Evolutionary conservation across 1,140 invertebrate genomes (phyloP).

Genomic region (Drosophila varians): DNA sequence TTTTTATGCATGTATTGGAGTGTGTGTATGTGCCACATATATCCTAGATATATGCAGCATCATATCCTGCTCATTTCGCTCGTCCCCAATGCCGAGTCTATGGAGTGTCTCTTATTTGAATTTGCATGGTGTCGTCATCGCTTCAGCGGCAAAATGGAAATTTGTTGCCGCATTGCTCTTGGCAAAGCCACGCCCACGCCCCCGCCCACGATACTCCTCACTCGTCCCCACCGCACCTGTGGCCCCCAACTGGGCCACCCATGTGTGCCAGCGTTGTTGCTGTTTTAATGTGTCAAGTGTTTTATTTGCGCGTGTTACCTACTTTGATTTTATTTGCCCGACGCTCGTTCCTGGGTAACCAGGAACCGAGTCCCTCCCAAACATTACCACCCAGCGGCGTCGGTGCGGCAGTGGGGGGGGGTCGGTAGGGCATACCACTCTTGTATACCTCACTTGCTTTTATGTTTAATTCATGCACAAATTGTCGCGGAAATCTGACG

Average conservation of each 20-base stretch:
- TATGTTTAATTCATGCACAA: conserved; percentile 82
- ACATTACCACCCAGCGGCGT: neutral
- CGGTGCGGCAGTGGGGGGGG: neutral
- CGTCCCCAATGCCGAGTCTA: conserved; percentile 20
- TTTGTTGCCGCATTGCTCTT: conserved; percentile 75
- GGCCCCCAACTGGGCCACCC: conserved; percentile 14
- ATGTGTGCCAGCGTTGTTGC: conserved; percentile 59
- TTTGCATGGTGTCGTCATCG: conserved; percentile 64
- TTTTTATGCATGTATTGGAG: neutral
- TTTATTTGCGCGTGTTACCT: conserved; percentile 81
- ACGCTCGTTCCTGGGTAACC: conserved; percentile 39
- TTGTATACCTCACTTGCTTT: conserved; percentile 63
- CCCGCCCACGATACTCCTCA: neutral
- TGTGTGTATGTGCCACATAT: neutral
- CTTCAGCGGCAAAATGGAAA: conserved; percentile 74
- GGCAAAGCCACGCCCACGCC: conserved; percentile 28
- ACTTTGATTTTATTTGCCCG: conserved; percentile 77
- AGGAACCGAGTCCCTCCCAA: neutral
- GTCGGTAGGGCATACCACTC: conserved; percentile 38
- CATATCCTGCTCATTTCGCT: conserved; percentile 58
- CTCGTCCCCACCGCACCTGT: neutral
- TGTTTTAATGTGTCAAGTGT: conserved; percentile 81
- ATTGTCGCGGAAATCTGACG: conserved; percentile 82
- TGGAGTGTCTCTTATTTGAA: conserved; percentile 78
- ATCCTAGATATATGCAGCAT: conserved; percentile 32